Evolutionary conservation across 1,140 invertebrate genomes (phyloP).

Genomic region (Pseudobourletiella spinata): DNA sequence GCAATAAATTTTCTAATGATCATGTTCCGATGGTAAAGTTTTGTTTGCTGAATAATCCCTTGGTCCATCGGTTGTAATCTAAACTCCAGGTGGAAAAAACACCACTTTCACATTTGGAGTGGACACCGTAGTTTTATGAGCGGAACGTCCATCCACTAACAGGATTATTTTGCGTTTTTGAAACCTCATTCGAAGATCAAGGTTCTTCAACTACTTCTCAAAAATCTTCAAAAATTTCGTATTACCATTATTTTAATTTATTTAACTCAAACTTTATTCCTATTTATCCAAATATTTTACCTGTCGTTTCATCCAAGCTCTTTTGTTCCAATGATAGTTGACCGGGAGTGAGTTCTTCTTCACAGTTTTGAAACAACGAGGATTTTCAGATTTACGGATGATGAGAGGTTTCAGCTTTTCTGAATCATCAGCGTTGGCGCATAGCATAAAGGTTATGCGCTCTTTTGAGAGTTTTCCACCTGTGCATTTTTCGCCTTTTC

Average conservation of each 20-base stretch:
- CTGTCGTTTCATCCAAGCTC: constrained; percentile 37
- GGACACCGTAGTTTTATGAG: constrained; percentile 37
- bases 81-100: constrained; percentile 43
- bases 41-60: constrained; percentile 41
- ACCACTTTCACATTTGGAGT: constrained; percentile 40
- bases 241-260: background rate
- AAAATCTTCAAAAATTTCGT: background rate
- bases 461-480: constrained; percentile 35
- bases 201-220: constrained; percentile 14
- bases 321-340: constrained; percentile 29
- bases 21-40: constrained; percentile 9
- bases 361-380: constrained; percentile 36
- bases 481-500: constrained; percentile 31
- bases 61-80: constrained; percentile 44
- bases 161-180: constrained; percentile 42
- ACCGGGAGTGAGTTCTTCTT: constrained; percentile 17
- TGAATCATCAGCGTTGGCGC: constrained; percentile 37
- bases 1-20: background rate
- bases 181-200: constrained; percentile 11
- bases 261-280: background rate
- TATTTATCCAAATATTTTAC: background rate
- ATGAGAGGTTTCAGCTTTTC: constrained; percentile 37
- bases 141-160: constrained; percentile 44
- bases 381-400: constrained; percentile 36
- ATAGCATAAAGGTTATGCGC: constrained; percentile 39